phyloP scores from a whole-genome alignment of 2,797 vertebrate genomes.

The Phataginus tetradactyla region DNA sequence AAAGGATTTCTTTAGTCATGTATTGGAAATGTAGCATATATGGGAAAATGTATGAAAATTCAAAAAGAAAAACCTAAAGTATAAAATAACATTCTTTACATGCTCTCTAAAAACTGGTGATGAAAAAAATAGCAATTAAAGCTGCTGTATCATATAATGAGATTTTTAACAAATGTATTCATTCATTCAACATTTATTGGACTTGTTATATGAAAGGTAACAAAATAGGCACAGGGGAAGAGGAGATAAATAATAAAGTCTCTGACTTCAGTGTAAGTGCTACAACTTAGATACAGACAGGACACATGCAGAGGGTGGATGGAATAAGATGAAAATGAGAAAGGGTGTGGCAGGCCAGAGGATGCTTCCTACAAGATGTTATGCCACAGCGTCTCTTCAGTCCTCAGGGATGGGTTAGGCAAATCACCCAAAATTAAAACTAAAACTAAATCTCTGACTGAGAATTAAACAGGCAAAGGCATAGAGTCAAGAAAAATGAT shows the following conservation, averaged over 20 bases:
- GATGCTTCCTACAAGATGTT: not conserved
- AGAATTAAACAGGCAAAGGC: not conserved
- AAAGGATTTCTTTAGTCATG: not conserved
- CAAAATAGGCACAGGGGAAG: not conserved
- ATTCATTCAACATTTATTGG: not conserved
- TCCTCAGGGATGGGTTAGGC: not conserved
- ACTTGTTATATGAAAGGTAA: not conserved
- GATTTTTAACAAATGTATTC: constrained; percentile 1
- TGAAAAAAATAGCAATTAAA: not conserved
- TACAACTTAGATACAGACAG: not conserved
- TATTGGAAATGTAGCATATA: not conserved
- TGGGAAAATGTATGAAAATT: not conserved
- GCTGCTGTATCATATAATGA: not conserved
- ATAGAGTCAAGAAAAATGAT: not conserved
- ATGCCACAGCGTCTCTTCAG: not conserved
- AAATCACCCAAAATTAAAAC: not conserved
- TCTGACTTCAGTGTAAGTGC: not conserved
- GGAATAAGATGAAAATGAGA: not conserved
- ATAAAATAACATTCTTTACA: constrained; percentile 24
- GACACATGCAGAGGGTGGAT: not conserved
- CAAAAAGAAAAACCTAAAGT: not conserved
- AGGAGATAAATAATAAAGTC: not conserved
- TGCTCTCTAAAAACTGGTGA: not conserved
- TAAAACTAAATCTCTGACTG: not conserved
- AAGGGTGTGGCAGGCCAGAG: not conserved